A percentile compares a stretch with the other conserved stretches of the same genome.
phyloP scores from a whole-genome alignment of 1,140 invertebrate genomes.

The Heliconius himera region DNA sequence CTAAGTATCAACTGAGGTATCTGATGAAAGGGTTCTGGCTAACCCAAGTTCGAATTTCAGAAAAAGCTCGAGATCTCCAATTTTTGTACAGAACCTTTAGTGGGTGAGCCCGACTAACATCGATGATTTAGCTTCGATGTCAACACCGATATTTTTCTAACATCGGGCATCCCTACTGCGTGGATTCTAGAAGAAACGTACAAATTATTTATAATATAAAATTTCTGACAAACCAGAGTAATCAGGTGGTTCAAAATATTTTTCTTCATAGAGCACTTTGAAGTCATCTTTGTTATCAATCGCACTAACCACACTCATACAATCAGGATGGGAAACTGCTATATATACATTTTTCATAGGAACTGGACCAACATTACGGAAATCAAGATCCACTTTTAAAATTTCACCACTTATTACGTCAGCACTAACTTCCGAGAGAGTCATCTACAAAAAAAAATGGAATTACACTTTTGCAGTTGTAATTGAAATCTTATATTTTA shows the following conservation, averaged over 20 bases:
- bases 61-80: too few species aligned
- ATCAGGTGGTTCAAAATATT: conserved; percentile 55
- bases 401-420: conserved; percentile 89
- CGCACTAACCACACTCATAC: conserved; percentile 82
- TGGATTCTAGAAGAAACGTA: neutral
- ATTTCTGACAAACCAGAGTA: conserved; percentile 48
- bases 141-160: too few species aligned
- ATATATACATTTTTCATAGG: conserved; percentile 85
- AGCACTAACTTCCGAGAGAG: conserved; percentile 86
- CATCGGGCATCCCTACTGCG: too few species aligned
- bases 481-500: too few species aligned
- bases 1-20: too few species aligned
- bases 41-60: too few species aligned
- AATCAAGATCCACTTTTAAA: conserved; percentile 84
- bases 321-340: conserved; percentile 86
- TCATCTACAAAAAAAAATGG: conserved; percentile 63
- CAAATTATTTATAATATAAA: neutral
- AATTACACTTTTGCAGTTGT: neutral
- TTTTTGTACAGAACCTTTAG: too few species aligned
- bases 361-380: conserved; percentile 87
- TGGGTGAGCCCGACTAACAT: too few species aligned
- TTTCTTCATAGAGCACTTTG: conserved; percentile 63
- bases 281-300: conserved; percentile 60
- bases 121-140: too few species aligned
- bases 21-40: too few species aligned